Conservation (phyloP, 2,888 invertebrate species). For the Syrista parreyssii region DNA sequence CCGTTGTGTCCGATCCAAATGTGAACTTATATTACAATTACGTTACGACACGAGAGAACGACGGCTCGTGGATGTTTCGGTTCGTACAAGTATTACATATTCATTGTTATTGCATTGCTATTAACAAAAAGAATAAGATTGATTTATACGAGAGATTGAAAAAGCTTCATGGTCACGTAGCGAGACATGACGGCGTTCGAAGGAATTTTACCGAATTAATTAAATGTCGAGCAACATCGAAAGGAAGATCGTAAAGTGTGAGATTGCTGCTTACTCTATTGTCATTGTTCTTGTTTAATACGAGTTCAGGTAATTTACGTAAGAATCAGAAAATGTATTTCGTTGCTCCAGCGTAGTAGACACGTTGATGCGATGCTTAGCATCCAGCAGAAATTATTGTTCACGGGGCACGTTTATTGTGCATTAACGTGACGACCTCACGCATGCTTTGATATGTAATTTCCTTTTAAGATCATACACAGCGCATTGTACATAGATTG, state of each 20-base stretch:
- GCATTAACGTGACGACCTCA: neutral
- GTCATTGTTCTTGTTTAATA: neutral
- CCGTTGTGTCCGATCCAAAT: neutral
- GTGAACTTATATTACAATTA: neutral
- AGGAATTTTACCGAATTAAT: neutral
- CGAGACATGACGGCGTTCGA: neutral
- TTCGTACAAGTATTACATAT: neutral
- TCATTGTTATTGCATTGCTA: neutral
- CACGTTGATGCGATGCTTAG: neutral
- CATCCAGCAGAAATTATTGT: neutral
- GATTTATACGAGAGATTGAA: neutral
- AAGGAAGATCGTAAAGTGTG: neutral
- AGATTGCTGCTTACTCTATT: neutral
- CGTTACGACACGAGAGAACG: neutral
- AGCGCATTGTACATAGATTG: neutral
- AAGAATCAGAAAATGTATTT: neutral
- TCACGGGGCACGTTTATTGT: neutral
- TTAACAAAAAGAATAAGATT: neutral
- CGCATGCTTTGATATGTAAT: neutral
- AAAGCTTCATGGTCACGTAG: neutral
- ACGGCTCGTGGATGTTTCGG: neutral
- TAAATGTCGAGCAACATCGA: neutral
- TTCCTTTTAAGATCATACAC: neutral
- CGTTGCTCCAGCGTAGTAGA: neutral
- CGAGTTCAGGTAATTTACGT: neutral